These are phyloP conservation scores for Montipora capitata DNA, from an alignment of 92 coral and sea anemone species.

Conservation along the genomic window DNA sequence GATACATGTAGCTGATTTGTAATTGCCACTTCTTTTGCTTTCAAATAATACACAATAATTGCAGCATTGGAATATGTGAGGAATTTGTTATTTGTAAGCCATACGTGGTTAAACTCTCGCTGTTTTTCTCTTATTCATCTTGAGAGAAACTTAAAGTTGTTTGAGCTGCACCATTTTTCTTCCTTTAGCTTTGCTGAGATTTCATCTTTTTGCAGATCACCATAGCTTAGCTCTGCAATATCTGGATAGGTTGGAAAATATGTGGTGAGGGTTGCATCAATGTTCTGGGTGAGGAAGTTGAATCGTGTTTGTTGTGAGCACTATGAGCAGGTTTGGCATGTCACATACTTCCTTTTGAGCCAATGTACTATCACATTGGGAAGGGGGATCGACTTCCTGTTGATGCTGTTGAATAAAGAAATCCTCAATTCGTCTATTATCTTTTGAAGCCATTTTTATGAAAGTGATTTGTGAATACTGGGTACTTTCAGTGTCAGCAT, in stretches of 20 bases:
- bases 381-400: no score
- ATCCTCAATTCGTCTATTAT: no score
- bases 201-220: slow-evolving; percentile 40
- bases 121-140: slow-evolving; percentile 17
- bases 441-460: no score
- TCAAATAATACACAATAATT: slow-evolving; percentile 42
- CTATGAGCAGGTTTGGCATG: no score
- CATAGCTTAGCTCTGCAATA: slow-evolving; percentile 35
- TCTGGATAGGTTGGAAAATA: slow-evolving; percentile 37
- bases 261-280: not conserved
- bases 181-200: slow-evolving; percentile 27
- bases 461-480: no score
- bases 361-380: no score
- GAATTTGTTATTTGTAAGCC: slow-evolving; percentile 35
- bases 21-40: slow-evolving; percentile 16
- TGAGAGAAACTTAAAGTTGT: slow-evolving; percentile 39
- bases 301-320: not conserved
- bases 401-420: no score
- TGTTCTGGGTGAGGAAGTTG: no score
- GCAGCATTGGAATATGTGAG: slow-evolving; percentile 37
- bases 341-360: no score
- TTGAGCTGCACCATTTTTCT: slow-evolving; percentile 17
- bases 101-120: slow-evolving; percentile 23
- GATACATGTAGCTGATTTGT: slow-evolving; percentile 13
- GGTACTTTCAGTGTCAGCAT: no score